Evolutionary conservation across 2,888 invertebrate genomes (phyloP).

Genomic region (Cyclophora albipunctata): DNA sequence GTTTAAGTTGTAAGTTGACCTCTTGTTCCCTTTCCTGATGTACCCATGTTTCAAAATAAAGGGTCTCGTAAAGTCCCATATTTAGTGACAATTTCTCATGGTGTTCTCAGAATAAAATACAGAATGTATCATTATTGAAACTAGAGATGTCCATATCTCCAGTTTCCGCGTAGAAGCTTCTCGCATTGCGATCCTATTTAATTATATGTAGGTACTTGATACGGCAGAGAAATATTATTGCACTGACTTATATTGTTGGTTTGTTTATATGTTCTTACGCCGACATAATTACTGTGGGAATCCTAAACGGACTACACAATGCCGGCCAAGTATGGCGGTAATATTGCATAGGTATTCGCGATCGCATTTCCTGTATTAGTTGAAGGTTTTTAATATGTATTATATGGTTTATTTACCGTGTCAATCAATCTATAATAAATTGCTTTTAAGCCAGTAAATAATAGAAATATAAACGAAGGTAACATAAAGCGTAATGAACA

Average conservation of each 20-base stretch:
- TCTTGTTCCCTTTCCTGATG: conserved; percentile 11
- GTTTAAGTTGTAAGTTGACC: conserved; percentile 58
- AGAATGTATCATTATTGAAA: conserved; percentile 48
- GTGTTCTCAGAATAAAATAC: conserved; percentile 65
- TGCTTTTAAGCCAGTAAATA: background rate
- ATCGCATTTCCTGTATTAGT: conserved; percentile 37
- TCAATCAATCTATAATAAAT: background rate
- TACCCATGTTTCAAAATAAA: too few species aligned
- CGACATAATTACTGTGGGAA: conserved; percentile 64
- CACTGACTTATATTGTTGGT: conserved; percentile 33
- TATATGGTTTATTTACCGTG: conserved; percentile 10
- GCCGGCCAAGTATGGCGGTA: conserved; percentile 39
- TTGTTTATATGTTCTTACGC: conserved; percentile 24
- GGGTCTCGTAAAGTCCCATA: too few species aligned
- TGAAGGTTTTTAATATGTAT: conserved; percentile 19
- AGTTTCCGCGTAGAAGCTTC: conserved; percentile 68
- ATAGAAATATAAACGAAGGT: too few species aligned
- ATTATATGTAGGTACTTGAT: conserved; percentile 43
- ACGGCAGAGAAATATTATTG: conserved; percentile 61
- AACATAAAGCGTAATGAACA: too few species aligned
- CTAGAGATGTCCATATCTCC: conserved; percentile 52
- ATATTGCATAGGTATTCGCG: conserved; percentile 26
- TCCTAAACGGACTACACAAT: conserved; percentile 46
- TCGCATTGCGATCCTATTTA: conserved; percentile 68
- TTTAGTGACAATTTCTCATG: conserved; percentile 48